Conservation (phyloP, 2,113 vertebrate genomes). For the Ceyx cyanopectus region DNA sequence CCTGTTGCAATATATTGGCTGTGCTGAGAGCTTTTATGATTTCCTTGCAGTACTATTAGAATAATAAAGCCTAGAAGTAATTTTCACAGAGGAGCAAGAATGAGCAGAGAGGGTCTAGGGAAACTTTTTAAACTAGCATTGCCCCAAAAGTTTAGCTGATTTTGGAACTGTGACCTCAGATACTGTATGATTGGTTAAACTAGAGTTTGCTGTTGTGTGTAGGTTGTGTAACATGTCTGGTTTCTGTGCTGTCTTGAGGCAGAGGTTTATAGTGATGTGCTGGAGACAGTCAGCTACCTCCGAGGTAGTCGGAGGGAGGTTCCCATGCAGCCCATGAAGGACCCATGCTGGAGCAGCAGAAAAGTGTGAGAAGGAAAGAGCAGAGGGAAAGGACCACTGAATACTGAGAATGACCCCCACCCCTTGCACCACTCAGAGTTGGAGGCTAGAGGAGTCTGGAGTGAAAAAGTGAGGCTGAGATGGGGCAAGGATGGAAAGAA, state of each 20-base stretch:
- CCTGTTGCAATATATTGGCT: not conserved
- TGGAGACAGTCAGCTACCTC: not conserved
- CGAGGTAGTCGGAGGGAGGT: not conserved
- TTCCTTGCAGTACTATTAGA: not conserved
- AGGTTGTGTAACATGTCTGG: rapidly evolving
- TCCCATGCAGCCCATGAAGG: not conserved
- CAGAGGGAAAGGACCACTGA: not conserved
- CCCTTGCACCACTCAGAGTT: not conserved
- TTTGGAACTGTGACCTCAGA: not conserved
- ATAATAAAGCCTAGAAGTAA: not conserved
- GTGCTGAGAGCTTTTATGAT: not conserved
- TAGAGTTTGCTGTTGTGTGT: not conserved
- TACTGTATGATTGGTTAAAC: not conserved
- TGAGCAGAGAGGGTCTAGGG: not conserved
- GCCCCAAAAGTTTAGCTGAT: not conserved
- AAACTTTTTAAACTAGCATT: not conserved
- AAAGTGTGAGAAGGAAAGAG: not conserved
- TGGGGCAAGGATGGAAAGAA: not conserved
- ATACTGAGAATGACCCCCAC: no score
- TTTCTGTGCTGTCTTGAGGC: not conserved
- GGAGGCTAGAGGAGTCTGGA: not conserved
- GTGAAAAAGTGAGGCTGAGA: not conserved
- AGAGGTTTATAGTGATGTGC: not conserved
- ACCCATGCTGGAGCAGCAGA: not conserved
- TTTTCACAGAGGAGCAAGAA: not conserved